Conservation (phyloP, 1,140 invertebrate genomes). For the Aphaenogaster ashmeadi region DNA sequence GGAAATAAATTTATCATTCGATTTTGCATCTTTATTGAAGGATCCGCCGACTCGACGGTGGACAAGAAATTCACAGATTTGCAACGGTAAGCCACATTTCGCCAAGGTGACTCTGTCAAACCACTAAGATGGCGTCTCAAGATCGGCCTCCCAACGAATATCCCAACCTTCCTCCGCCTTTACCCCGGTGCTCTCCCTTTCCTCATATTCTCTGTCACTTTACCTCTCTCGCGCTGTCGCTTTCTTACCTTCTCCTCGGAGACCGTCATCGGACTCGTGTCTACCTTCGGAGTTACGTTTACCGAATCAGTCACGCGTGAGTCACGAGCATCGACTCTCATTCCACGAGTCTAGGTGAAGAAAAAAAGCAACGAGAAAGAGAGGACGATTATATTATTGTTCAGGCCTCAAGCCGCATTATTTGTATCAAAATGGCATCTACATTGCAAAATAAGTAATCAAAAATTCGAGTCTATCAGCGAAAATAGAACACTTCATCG, state of each 20-base stretch:
- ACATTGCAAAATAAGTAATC: background rate
- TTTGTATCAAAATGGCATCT: background rate
- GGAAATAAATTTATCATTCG: background rate
- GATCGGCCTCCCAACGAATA: slow-evolving; percentile 68
- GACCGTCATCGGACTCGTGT: slow-evolving; percentile 44
- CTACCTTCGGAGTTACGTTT: slow-evolving; percentile 57
- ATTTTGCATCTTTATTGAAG: background rate
- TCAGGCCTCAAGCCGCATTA: background rate
- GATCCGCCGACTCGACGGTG: background rate
- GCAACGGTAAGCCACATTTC: slow-evolving; percentile 71
- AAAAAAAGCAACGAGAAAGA: background rate
- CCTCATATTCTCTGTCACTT: slow-evolving; percentile 55
- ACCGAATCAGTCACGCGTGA: slow-evolving; percentile 79
- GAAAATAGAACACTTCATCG: background rate
- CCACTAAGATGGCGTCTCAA: slow-evolving; percentile 70
- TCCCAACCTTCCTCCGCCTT: slow-evolving; percentile 48
- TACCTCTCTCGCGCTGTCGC: slow-evolving; percentile 35
- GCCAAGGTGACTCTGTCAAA: slow-evolving; percentile 65
- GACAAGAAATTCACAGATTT: slow-evolving; percentile 29
- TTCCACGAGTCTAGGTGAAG: slow-evolving; percentile 38
- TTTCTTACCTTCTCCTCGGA: slow-evolving; percentile 58
- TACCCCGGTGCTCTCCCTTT: slow-evolving; percentile 41
- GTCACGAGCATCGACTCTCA: slow-evolving; percentile 72
- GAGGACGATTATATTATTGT: background rate
- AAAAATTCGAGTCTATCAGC: background rate